Percentiles rank a stretch among this genome's conserved stretches.
phyloP scores from a whole-genome alignment of 2,113 vertebrate genomes.

The Sinocyclocheilus grahami region DNA sequence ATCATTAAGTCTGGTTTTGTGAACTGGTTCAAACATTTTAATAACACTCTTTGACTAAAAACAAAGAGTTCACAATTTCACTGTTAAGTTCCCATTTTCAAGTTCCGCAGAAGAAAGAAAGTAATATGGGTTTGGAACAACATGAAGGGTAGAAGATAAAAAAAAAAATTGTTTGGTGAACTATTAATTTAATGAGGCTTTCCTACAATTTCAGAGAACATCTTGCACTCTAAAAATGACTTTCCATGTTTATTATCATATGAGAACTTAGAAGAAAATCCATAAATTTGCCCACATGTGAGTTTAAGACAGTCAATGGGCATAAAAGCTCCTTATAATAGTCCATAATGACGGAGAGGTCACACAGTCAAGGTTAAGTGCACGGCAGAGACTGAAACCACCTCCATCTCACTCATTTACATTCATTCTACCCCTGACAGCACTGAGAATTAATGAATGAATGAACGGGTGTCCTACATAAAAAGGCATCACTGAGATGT shows the following conservation, averaged over 20 bases:
- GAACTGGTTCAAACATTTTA: neutral
- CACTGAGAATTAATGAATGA: slow-evolving; percentile 1
- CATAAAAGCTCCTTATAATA: neutral
- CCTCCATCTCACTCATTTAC: slow-evolving; percentile 13
- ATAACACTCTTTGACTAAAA: too few species aligned
- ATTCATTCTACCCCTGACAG: neutral
- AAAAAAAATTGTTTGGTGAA: neutral
- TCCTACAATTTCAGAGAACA: neutral
- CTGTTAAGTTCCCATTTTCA: neutral
- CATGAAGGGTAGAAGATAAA: neutral
- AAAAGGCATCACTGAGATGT: neutral
- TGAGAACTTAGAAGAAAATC: neutral
- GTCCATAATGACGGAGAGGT: neutral
- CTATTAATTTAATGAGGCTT: neutral
- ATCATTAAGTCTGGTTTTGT: neutral
- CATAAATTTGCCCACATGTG: neutral
- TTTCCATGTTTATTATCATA: neutral
- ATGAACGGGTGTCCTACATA: slow-evolving; percentile 30
- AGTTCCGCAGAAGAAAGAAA: neutral
- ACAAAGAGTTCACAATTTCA: neutral
- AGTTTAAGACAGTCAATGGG: neutral
- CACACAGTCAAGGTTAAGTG: slow-evolving; percentile 25
- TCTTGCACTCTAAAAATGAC: neutral
- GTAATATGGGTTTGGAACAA: neutral
- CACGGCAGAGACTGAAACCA: neutral